Evolutionary conservation across 2,113 vertebrate species (phyloP).

Genomic region (Macquaria australasica): DNA sequence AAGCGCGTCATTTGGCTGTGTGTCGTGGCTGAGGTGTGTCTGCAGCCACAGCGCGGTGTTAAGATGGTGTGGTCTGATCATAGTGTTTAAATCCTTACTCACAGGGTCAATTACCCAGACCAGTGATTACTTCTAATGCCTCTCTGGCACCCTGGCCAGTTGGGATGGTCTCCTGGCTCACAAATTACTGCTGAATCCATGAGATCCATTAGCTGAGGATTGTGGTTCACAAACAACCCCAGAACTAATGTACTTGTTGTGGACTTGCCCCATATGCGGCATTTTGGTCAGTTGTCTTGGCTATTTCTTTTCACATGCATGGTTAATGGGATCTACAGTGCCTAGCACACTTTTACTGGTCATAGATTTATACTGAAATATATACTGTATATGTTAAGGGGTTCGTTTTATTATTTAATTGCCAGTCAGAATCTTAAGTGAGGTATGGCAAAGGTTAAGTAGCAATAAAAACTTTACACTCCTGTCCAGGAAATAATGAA

Average conservation of each 20-base stretch:
- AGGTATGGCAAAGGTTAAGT: background rate
- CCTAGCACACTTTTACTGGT: background rate
- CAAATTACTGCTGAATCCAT: conserved; percentile 69
- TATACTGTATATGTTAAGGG: no score
- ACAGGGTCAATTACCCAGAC: conserved; percentile 75
- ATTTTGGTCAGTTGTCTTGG: conserved; percentile 28
- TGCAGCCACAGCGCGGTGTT: conserved; percentile 62
- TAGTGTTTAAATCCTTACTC: conserved; percentile 80
- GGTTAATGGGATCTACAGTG: background rate
- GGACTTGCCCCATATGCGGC: background rate
- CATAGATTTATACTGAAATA: background rate
- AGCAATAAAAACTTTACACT: background rate
- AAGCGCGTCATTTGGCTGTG: conserved; percentile 69
- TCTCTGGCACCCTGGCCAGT: conserved; percentile 55
- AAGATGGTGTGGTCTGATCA: conserved; percentile 77
- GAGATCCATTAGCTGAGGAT: conserved; percentile 52
- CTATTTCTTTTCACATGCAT: background rate
- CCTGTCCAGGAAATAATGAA: background rate
- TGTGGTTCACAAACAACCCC: conserved; percentile 57
- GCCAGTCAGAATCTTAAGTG: background rate
- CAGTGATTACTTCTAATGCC: conserved; percentile 75
- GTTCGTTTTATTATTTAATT: background rate
- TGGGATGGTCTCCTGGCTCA: conserved; percentile 55
- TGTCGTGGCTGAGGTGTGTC: conserved; percentile 69
- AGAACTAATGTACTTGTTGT: conserved; percentile 35